phyloP scores from a whole-genome alignment of 1,140 invertebrate species.

The Kradibia gibbosae region DNA sequence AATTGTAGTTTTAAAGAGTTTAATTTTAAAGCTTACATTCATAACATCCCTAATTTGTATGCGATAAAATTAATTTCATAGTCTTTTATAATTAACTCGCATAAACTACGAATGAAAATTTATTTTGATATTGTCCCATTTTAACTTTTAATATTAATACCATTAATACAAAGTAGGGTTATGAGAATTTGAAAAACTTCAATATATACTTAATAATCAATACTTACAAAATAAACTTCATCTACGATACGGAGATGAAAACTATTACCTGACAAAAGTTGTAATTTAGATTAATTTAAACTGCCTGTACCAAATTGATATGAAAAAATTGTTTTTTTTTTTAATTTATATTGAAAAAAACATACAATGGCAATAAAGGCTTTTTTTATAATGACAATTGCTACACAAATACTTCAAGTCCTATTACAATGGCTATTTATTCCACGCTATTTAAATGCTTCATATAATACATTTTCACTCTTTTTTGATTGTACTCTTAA shows the following conservation, averaged over 20 bases:
- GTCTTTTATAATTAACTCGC: neutral
- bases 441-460: neutral
- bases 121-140: neutral
- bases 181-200: neutral
- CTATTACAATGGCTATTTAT: neutral
- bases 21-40: too few relatives aligned
- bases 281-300: neutral
- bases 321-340: too few relatives aligned
- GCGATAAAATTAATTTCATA: too few relatives aligned
- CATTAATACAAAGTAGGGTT: neutral
- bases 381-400: too few relatives aligned
- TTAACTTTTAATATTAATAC: neutral
- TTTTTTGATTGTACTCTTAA: slow-evolving; percentile 24
- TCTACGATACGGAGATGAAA: neutral
- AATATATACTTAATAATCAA: neutral
- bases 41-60: too few relatives aligned
- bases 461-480: slow-evolving; percentile 23
- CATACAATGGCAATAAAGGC: too few relatives aligned
- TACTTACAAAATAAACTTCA: neutral
- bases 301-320: neutral
- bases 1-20: too few relatives aligned
- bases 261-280: neutral
- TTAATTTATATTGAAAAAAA: too few relatives aligned
- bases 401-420: neutral
- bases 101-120: neutral